Base-by-base conservation (phyloP, 2,888 invertebrate genomes). In the Melanargia galathea region DNA sequence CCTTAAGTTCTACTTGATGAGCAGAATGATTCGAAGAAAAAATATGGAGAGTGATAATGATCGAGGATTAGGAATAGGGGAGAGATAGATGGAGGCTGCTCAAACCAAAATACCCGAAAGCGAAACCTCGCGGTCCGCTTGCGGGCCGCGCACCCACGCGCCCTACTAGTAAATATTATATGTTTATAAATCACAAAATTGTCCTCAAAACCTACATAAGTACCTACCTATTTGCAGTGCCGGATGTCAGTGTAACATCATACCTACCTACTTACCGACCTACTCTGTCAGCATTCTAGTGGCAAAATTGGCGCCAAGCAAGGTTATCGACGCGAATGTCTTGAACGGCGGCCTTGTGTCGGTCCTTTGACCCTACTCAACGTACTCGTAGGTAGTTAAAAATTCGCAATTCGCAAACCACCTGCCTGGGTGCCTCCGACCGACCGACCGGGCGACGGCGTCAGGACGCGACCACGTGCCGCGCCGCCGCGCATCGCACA, bases 341-440 rank as follows among this genome's bases (percentile, higher is more conserved):
- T 82, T 77, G 78, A 62, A 73, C 73, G 74, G 68, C 74, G 82
- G 82, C 90, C 89, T 90, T 88, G 89, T 77, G 72, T 69, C 75
- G 73, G 90, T 88, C 86, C 84, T 85, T 86, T 89, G 89, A 90
- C 84, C 89, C 81, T 78, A 74, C 71, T 73, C 73, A 63, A 78
- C 77, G 81, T n/a, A n/a, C n/a, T n/a, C n/a, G n/a, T 76, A 78
- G 75, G 80, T 76, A 78, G 76, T 80, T 75, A 60, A 63, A 66
- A 78, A 78, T 76, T 78, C 57, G 49, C 72, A 71, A 77, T 70
- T 74, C 72, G 73, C 73, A 70, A 75, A 74, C 81, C 87, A 88
- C 88, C 87, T 88, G 87, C 83, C 75, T 69, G 79, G 77, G 82
- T 79, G 82, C 83, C 83, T 77, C 84, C 74, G 75, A 72, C 71